Percentiles rank a stretch among this genome's conserved stretches.
These are phyloP conservation scores for Diaprepes abbreviatus DNA, from an alignment of 2,888 invertebrate genomes.

Conservation along the genomic window DNA sequence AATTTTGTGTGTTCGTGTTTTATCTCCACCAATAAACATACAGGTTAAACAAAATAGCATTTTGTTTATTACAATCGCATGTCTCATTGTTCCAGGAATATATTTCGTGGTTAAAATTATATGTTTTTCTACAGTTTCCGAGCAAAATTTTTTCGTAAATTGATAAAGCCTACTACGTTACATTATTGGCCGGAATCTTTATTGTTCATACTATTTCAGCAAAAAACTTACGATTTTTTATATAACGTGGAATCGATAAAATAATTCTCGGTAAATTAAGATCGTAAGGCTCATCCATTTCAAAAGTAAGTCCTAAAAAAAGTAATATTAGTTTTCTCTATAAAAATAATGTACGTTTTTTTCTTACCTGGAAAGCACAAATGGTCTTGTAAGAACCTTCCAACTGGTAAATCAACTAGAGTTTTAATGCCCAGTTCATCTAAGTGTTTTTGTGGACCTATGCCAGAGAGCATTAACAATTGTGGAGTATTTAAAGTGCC, in stretches of 20 bases:
- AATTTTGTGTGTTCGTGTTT: too few species aligned
- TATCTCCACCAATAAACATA: too few species aligned
- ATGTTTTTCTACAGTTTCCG: too few species aligned
- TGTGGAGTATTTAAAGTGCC: constrained; percentile 86
- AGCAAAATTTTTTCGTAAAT: too few species aligned
- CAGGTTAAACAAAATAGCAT: too few species aligned
- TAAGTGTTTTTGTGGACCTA: constrained; percentile 75
- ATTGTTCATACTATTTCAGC: too few species aligned
- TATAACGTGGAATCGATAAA: background rate
- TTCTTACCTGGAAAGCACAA: constrained; percentile 72
- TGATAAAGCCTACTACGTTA: background rate
- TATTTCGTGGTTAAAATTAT: too few species aligned
- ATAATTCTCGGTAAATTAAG: background rate
- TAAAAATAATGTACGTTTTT: background rate
- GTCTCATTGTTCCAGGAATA: too few species aligned
- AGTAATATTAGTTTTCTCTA: too few species aligned
- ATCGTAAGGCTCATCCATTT: constrained; percentile 26
- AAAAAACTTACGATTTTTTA: constrained; percentile 25
- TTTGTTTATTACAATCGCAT: too few species aligned
- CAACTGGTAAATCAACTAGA: constrained; percentile 75
- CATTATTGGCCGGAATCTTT: background rate
- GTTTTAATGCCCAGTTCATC: constrained; percentile 72
- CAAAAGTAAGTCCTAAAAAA: constrained; percentile 27
- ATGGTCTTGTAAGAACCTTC: constrained; percentile 78
- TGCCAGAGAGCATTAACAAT: constrained; percentile 76